Base-by-base conservation (phyloP, 92 coral and sea anemone species). In the Meandrina meandrites region DNA sequence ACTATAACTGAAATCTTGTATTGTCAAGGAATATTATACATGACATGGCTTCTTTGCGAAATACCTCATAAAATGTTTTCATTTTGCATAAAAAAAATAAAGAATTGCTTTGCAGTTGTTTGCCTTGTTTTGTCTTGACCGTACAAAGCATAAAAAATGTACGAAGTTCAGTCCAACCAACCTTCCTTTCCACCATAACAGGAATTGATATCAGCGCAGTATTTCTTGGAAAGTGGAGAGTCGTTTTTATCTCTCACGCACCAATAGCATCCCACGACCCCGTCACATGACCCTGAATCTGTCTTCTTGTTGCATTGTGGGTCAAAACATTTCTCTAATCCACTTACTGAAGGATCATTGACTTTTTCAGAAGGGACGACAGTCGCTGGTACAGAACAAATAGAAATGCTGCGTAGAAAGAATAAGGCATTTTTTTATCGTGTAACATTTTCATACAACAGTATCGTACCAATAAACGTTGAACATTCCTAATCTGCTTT, bases 171-270 rank as follows among this genome's bases (percentile, higher is more conserved):
- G 86, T 3, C 36, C 56, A 56, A 57, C 31, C 3, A 73, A 91
- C 94, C 94, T 77, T 73, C 75, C n/a, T 51, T 81, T 16, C 94
- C 94, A 15, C 94, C 92, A 50, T 91, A 91, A 76, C 94, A 91
- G 24, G 76, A 16, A 66, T 81, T 91, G 40, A 80, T 83, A 48
- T 91, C 94, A 2, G 87, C 86, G 60, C 94, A 91, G 75, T 84
- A 89, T 6, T 88, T 82, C 34, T 89, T 62, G 67, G 89, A 32
- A 47, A 91, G 89, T 10, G 85, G 92, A 36, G 72, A 68, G 54
- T 85, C 79, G 34, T 58, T 0, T 53, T 86, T 86, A 40, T 92
- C 92, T 37, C 80, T 82, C 28, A 92, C 79, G 74, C 94, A 92
- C 94, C 94, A 92, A 64, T 86, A 89, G 71, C 92, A 92, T 5